Base-by-base conservation (phyloP, 2,888 invertebrate species). In the Nebria brevicollis region DNA sequence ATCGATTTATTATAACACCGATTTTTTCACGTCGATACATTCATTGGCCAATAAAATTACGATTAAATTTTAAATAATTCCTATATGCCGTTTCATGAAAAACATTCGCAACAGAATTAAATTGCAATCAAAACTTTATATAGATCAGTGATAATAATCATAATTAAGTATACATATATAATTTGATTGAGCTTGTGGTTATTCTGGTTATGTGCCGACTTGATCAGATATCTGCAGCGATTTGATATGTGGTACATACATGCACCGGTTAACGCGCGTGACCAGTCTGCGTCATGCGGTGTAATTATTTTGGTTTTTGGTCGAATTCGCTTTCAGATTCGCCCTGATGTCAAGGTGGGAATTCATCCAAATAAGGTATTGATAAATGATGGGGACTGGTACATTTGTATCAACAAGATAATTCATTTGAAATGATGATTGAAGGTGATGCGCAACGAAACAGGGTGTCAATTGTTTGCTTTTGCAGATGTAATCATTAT, bases 1-100 rank as follows among this genome's bases (percentile, higher is more conserved):
- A 15, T 70, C 70, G 70, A 25, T 66, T 70, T 70, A 26, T 70
- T 70, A 70, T 70, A 8, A 66, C 25, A 25, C 7, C 20, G 8
- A 15, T 68, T 70, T 70, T 70, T 70, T 25, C 70, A 70, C 13
- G n/a, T 25, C 68, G 3, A 68, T 13, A 68, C 6, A 25, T 68
- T 25, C 8, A 7, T 54, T 2, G 54, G 0, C 2, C 54, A 54
- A 13, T 13, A 54, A 54, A 5, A 54, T 54, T 20, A 20, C 20
- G 20, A 20, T n/a, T n/a, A n/a, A n/a, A n/a, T n/a, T n/a, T n/a
- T n/a, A n/a, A n/a, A n/a, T n/a, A n/a, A n/a, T n/a, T n/a, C n/a
- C n/a, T n/a, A n/a, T 20, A 20, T 20, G 20, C 20, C 20, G 20
- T 20, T 20, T 20, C 1, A 20, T 1, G 20, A 20, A 20, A 20